Base-by-base conservation (phyloP, 2,888 invertebrate species). In the Eumacrocentrus americanus region DNA sequence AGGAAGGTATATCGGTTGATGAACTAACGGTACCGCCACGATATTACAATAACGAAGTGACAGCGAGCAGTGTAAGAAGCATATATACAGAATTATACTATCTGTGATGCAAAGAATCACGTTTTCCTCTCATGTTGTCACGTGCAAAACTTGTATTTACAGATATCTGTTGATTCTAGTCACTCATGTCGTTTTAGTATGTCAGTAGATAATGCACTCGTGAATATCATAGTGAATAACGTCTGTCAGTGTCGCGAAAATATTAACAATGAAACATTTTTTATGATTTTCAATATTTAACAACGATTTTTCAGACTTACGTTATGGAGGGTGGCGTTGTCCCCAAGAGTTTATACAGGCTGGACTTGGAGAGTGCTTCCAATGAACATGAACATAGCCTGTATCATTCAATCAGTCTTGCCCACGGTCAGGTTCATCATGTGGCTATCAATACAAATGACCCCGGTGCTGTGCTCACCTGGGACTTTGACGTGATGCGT, bases 401-500 rank as follows among this genome's bases (percentile, higher is more conserved):
- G 67, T 91, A 91, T 75, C 84, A 87, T 67, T 89, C 88, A 34
- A 87, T 89, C 67, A 86, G 87, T 70, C 79, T 91, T 48, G 84
- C 84, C 14, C 88, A 88, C 72, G 89, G 89, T 70, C 84, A 91
- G 84, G 86, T 88, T 20, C 91, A 91, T 78, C 91, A 92, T 75
- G 87, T 91, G 65, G 83, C 92, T 64, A 88, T 97, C 54, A 84
- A 86, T 51, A 92, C 93, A 70, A 86, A 89, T 58, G 94, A 95
- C 80, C 88, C 90, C 11, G 94, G 94, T 70, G 90, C 92, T 79
- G 95, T 97, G 61, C 85, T 97, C 44, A 96, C 96, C 20, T 97
- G 96, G 96, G 97, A 97, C 83, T 97, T 96, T 82, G 96, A 97
- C 83, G 92, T 96, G 54, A 84, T 95, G 80, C 89, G 94, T 20